Conservation (phyloP, 2,113 vertebrate genomes). For the Australoheros scitulus region DNA sequence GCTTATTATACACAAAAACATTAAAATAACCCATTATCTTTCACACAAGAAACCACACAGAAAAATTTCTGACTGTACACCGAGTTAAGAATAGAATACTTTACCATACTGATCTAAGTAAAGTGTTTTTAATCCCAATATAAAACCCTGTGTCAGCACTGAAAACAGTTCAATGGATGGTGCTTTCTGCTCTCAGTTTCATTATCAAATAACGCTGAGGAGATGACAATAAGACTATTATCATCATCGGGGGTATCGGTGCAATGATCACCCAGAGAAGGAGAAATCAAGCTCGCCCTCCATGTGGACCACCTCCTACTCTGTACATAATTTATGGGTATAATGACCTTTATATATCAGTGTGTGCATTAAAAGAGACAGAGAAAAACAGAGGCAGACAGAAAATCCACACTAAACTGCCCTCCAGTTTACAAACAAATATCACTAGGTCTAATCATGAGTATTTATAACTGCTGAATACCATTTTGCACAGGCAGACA, state of each 20-base stretch:
- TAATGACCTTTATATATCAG: constrained; percentile 35
- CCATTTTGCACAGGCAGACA: constrained; percentile 5
- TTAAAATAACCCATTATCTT: not conserved
- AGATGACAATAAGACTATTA: constrained; percentile 22
- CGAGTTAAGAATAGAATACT: not conserved
- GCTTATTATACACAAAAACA: no score
- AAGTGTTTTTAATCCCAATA: not conserved
- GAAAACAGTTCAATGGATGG: not conserved
- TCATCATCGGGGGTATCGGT: constrained; percentile 21
- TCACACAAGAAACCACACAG: not conserved
- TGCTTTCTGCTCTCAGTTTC: not conserved
- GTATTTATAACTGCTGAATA: constrained; percentile 14
- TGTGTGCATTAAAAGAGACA: not conserved
- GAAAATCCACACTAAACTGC: not conserved
- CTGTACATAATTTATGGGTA: constrained; percentile 1
- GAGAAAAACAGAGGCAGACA: not conserved
- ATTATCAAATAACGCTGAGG: constrained; percentile 18
- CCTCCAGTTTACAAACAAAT: constrained; percentile 20
- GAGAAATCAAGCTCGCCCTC: constrained; percentile 40
- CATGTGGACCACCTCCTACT: constrained; percentile 17
- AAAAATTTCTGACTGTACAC: not conserved
- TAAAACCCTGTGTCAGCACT: not conserved
- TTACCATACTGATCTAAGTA: not conserved
- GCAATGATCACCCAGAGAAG: not conserved
- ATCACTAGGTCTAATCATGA: constrained; percentile 3